A percentile compares a stretch with the other conserved stretches of the same genome.
Evolutionary conservation across 2,113 vertebrate genomes (phyloP).

Genomic region (Epinephelus moara): DNA sequence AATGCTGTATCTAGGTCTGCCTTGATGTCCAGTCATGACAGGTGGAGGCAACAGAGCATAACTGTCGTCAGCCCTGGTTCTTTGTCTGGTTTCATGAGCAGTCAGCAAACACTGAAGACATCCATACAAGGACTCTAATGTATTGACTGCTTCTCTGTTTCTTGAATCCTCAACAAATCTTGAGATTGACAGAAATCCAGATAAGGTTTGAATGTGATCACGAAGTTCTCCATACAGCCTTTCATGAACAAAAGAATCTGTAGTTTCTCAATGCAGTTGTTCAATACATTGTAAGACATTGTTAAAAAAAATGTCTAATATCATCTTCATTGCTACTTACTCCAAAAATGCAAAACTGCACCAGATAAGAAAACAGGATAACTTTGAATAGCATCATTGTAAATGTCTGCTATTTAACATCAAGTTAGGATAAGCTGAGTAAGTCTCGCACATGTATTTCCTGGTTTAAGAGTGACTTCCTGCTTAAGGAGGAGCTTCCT

Average conservation of each 20-base stretch:
- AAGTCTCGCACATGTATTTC: too few relatives aligned
- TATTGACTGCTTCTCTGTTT: too few relatives aligned
- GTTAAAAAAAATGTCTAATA: background rate
- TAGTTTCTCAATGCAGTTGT: background rate
- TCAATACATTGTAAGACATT: background rate
- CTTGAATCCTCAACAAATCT: background rate
- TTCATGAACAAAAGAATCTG: background rate
- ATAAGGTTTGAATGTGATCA: background rate
- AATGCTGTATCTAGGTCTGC: background rate
- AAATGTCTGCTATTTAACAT: too few relatives aligned
- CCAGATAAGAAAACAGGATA: too few relatives aligned
- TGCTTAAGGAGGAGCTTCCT: too few relatives aligned
- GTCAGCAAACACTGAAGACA: too few relatives aligned
- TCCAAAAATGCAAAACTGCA: too few relatives aligned
- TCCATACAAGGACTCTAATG: too few relatives aligned
- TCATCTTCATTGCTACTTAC: too few relatives aligned
- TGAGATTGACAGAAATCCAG: background rate
- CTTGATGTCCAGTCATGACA: slow-evolving; percentile 1
- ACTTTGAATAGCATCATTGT: too few relatives aligned
- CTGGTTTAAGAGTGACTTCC: too few relatives aligned
- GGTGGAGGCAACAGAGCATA: background rate
- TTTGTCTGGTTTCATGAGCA: background rate
- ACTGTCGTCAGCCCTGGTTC: background rate
- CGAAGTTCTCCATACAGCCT: background rate
- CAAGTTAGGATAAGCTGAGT: too few relatives aligned